Evolutionary conservation across 2,888 invertebrate species (phyloP), one percentile per base, ranked within the genome.

Genomic region (Caradrina clavipalpis): DNA sequence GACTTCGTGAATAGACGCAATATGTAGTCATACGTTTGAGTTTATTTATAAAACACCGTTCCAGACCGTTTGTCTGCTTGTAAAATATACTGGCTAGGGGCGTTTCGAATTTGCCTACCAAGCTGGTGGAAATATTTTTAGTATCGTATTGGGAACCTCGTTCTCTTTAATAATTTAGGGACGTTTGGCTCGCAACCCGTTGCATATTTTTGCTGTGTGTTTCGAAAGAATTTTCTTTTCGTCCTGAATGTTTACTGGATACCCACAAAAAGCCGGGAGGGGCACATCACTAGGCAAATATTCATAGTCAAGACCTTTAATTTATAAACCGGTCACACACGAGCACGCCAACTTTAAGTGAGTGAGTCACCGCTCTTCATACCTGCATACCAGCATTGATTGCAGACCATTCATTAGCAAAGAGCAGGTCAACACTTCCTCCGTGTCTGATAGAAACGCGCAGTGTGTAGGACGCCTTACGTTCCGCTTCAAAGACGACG

Each of bases 361-460:
- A 26, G 55, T 76, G 76, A 80, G 19, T 76, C 80, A 76, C 21
- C 35, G 15, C 17, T 57, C 51, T 7, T 59, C 50, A 49, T 47
- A 26, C 67, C 45, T 45, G 69, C 70, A 73, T 76, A 76, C 61
- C 49, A 59, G 59, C 76, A 63, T 60, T 57, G 58, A 72, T 73
- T 67, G 50, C 66, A 61, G 39, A 31, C 61, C 35, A 73, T 65
- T 81, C 63, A 77, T 77, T 81, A 67, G 56, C 64, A 73, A 56
- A 53, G 58, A 71, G 21, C 71, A 73, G 83, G 81, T 79, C 62
- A 70, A 69, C 57, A 71, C 78, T 81, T 81, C 84, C 78, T 80
- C 56, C 26, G 42, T 61, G 47, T 31, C 19, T 19, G 74, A 61
- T 71, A 67, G 69, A 66, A 76, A 66, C 53, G 69, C 60, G 22